Percentiles rank a stretch among this genome's conserved stretches.
phyloP scores from a whole-genome alignment of 2,113 vertebrate genomes.

The Indicator maculatus region DNA sequence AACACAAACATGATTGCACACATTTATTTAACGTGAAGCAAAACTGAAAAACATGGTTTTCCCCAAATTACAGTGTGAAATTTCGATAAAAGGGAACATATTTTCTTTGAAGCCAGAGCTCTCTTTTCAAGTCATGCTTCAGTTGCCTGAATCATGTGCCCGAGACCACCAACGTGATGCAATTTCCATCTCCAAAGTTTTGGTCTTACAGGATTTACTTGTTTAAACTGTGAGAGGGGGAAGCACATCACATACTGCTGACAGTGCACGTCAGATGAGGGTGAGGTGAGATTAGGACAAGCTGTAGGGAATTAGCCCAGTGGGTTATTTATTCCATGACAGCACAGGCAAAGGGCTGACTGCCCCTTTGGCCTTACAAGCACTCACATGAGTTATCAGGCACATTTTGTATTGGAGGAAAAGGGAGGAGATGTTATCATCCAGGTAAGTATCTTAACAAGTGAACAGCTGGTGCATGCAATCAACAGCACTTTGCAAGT shows the following conservation, averaged over 20 bases:
- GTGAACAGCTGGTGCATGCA: background rate
- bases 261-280: background rate
- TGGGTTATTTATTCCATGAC: slow-evolving; percentile 64
- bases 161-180: background rate
- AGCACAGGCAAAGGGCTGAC: slow-evolving; percentile 52
- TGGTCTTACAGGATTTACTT: slow-evolving; percentile 37
- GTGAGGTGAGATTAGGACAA: slow-evolving; percentile 61
- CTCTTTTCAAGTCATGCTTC: background rate
- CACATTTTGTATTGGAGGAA: background rate
- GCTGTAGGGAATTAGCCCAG: slow-evolving; percentile 54
- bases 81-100: background rate
- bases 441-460: slow-evolving; percentile 2
- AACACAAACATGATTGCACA: background rate
- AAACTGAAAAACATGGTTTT: background rate
- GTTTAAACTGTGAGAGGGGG: background rate
- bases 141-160: background rate
- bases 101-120: background rate
- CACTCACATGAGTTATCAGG: slow-evolving; percentile 4
- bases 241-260: slow-evolving; percentile 13
- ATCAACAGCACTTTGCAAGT: background rate
- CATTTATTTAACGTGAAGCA: background rate
- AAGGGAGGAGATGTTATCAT: background rate
- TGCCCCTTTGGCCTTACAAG: background rate
- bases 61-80: background rate
- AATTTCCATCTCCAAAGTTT: slow-evolving; percentile 19